Evolutionary conservation across 1,140 invertebrate species (phyloP), one percentile per base, ranked within the genome.

Genomic region (Acyrthosiphon pisum): DNA sequence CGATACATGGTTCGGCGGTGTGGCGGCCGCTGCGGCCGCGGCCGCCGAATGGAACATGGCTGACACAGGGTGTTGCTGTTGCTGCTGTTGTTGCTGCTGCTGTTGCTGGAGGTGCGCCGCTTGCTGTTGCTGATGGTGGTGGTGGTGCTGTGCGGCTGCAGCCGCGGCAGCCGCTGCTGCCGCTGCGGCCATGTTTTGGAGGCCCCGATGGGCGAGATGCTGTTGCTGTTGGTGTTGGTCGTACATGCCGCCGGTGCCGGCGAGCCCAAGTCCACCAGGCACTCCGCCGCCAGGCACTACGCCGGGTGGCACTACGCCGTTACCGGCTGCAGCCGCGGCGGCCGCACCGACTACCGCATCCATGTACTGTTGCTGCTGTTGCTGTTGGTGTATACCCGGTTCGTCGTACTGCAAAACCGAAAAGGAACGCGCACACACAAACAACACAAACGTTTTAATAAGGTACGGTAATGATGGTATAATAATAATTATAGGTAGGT

Each of bases 11-110:
- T 95, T 96, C 96, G 95, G 95, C 95, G 68, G 95, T 95, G 96
- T 96, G 95, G 94, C 97, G 96, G 95, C 96, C 96, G 94, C 96
- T 95, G 94, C 97, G 96, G 95, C 97, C 97, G 95, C 90, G 86
- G 86, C 86, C 86, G 86, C 86, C 6, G 86, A 89, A 41, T 83
- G 91, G 91, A 93, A 81, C 91, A 84, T 93, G 0, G 91, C 46
- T 3, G 91, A 83, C 50, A 53, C 81, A 48, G 68, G 91, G 48
- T 90, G 89, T 22, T 90, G 89, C 18, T 90, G 87, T 11, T 89
- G 87, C 50, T 89, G 89, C 18, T 90, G 89, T 11, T 44, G 89
- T 37, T 44, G 89, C 9, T 68, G 89, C 9, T 26, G 37, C 22
- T 37, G 37, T 11, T 50, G 53, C 1, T 44, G 88, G 26, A 44